Evolutionary conservation across 2,888 invertebrate species (phyloP).

Genomic region (Drosophila eohydei): DNA sequence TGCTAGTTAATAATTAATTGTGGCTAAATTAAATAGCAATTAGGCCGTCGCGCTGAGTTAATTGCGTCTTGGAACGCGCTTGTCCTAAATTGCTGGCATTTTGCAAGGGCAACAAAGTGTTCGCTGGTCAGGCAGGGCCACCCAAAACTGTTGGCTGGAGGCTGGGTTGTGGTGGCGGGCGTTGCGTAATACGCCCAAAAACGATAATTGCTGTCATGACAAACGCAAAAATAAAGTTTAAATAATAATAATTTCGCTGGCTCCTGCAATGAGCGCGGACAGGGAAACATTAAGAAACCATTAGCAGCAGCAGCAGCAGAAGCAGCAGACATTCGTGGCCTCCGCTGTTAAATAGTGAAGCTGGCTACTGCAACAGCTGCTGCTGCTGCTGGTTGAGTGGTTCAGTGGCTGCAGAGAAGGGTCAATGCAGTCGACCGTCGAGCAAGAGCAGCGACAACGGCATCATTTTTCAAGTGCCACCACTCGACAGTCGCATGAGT

Average conservation of each 20-base stretch:
- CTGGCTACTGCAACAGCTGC: slow-evolving; percentile 66
- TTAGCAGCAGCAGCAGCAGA: slow-evolving; percentile 66
- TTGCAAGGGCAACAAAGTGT: slow-evolving; percentile 50
- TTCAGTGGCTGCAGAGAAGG: slow-evolving; percentile 53
- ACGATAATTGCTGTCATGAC: slow-evolving; percentile 80
- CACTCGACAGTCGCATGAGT: slow-evolving; percentile 46
- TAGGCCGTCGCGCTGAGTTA: slow-evolving; percentile 47
- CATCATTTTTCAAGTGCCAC: slow-evolving; percentile 77
- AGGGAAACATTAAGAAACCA: slow-evolving; percentile 76
- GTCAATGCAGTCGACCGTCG: slow-evolving; percentile 62
- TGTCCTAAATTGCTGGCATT: slow-evolving; percentile 58
- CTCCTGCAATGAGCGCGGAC: slow-evolving; percentile 40
- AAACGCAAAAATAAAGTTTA: slow-evolving; percentile 78
- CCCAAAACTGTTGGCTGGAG: not conserved
- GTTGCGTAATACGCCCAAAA: slow-evolving; percentile 42
- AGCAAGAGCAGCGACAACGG: slow-evolving; percentile 44
- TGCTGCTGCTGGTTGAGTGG: slow-evolving; percentile 63
- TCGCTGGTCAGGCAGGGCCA: slow-evolving; percentile 1
- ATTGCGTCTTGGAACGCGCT: slow-evolving; percentile 54
- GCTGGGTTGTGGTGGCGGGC: not conserved
- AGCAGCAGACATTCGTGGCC: slow-evolving; percentile 22
- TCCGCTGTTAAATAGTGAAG: slow-evolving; percentile 51
- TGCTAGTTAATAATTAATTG: slow-evolving; percentile 42
- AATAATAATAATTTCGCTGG: slow-evolving; percentile 75
- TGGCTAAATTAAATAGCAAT: slow-evolving; percentile 62